Evolutionary conservation across 2,113 vertebrate genomes (phyloP), one percentile per base, ranked within the genome.

Genomic region (Gopherus evgoodei): DNA sequence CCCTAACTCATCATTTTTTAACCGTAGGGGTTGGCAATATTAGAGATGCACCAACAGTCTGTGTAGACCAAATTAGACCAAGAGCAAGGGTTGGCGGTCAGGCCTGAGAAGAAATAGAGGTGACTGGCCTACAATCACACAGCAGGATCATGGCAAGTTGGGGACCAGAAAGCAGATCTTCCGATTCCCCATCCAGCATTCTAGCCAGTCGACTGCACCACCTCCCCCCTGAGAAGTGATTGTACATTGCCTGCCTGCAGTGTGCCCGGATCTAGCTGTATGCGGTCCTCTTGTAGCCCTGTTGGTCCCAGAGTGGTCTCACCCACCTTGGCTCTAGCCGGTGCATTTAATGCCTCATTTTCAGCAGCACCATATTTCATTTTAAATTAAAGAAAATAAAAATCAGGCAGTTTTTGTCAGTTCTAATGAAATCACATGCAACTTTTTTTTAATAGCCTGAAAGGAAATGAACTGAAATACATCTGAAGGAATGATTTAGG

Each of bases 391-490:
- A 84, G 65, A 44, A 78, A 78, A 44, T 47, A 78, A 78, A 78
- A 47, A 75, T 21, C 57, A 24, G 22, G 7, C 75, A 8, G 53
- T 79, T 79, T 85, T 93, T 1, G 3, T 87, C 59, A 65, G 75
- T 85, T 95, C 80, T 88, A 95, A 97, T 95, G 96, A 89, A 95
- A 96, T 95, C 84, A 95, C 14, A 89, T 13, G 47, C 82, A 90
- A 91, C 94, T 81, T 86, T 97, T 97, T 91, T 90, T 79, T 2
- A 91, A 94, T 96, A 76, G 89, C 54, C 59, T 90, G 54, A 90
- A 95, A 89, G 52, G 86, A 96, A 96, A 95, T 91, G 87, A 93
- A 92, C 57, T 83, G 50, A 59, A 87, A 90, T 91, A 83, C 80
- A 76, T 29, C 81, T 83, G 38, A 93, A 91, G 79, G 96, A 97